Conservation (phyloP, 1,140 invertebrate species). For the Drosophila funebris region DNA sequence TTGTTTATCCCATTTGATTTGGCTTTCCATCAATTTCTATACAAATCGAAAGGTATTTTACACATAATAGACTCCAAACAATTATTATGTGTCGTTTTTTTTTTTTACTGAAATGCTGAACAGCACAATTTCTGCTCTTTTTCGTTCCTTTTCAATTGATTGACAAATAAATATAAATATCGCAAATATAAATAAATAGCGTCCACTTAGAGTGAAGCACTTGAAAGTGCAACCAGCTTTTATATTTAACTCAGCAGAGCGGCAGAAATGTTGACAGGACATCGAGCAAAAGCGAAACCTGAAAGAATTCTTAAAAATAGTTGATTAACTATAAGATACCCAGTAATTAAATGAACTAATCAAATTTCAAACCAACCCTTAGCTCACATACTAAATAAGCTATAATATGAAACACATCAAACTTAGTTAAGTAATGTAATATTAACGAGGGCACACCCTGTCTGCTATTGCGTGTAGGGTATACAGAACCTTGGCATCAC, state of each 20-base stretch:
- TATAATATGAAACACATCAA: no score
- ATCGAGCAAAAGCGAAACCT: neutral
- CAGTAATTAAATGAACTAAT: neutral
- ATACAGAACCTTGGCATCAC: conserved; percentile 56
- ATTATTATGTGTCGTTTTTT: neutral
- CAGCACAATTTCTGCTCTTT: no score
- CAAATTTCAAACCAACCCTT: no score
- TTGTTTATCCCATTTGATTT: conserved; percentile 25
- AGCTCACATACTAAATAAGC: no score
- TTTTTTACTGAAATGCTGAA: no score
- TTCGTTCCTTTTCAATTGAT: conserved; percentile 17
- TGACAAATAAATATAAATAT: neutral
- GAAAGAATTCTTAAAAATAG: neutral
- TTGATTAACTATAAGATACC: neutral
- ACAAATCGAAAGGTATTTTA: neutral
- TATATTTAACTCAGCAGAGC: neutral
- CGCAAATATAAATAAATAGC: conserved; percentile 1
- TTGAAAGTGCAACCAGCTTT: conserved; percentile 12
- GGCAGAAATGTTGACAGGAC: conserved; percentile 5
- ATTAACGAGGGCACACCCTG: neutral
- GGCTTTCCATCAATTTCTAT: conserved; percentile 1
- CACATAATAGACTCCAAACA: neutral
- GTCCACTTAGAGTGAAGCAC: neutral
- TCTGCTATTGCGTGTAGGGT: neutral
- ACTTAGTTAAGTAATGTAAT: neutral